Evolutionary conservation across 2,888 invertebrate genomes (phyloP), one percentile per base, ranked within the genome.

Genomic region (Apamea sordens): DNA sequence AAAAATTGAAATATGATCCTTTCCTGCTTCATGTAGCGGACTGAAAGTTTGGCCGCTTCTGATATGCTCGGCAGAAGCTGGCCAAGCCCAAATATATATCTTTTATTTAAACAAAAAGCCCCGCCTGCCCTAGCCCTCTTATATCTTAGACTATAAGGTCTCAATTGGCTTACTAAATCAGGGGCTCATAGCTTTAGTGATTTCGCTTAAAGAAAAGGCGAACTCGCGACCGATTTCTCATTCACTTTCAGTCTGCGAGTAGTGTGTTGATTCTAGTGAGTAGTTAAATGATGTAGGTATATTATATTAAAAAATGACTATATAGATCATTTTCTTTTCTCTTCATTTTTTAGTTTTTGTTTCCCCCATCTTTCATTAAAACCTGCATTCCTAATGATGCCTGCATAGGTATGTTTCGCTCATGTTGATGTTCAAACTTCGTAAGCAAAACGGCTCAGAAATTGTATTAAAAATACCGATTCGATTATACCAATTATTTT

Each of bases 131-230:
- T 0, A 11, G 63, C 47, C 47, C 0, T 15, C 8, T 28, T 41
- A 64, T 28, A 71, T 47, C 79, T 77, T n/a, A 53, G 64, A 65
- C 73, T 32, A 28, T 44, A 28, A 53, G 65, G 73, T 73, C 53
- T 28, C 15, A n/a, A 69, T 32, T 61, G 68, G 32, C 61, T 56
- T 32, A n/a, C 47, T 41, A 1, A 75, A 67, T 53, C 21, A 71
- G 76, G 73, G 76, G 84, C n/a, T 76, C 24, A 76, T 83, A 79
- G 85, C 71, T 70, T 74, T 77, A 79, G 85, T 28, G 76, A 76
- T 65, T 74, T 72, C 65, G 79, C 70, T 74, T 56, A 6, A 15
- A 50, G 44, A 15, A 67, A 71, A 59, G 72, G 68, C 41, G 64
- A 76, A 56, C 0, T 79, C 36, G 21, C 84, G 69, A 53, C 32